Conservation (phyloP, 2,888 invertebrate genomes). For the Meandrusa payeni region DNA sequence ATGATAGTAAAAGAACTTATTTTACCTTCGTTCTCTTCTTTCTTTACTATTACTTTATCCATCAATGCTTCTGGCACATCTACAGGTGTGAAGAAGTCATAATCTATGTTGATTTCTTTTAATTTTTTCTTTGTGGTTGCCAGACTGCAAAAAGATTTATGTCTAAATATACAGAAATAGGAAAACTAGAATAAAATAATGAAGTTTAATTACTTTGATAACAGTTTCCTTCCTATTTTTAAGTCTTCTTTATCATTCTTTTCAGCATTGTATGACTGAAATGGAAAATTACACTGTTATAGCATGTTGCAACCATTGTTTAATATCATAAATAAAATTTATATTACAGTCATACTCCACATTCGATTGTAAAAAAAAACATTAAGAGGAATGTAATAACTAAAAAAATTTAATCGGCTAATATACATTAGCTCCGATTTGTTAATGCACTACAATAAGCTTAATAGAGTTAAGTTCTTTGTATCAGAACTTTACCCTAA, state of each 20-base stretch:
- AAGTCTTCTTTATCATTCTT: slow-evolving; percentile 57
- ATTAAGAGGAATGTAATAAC: no score
- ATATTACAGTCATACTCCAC: no score
- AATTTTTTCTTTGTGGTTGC: slow-evolving; percentile 69
- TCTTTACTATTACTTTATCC: slow-evolving; percentile 30
- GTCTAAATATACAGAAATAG: slow-evolving; percentile 5
- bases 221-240: slow-evolving; percentile 54
- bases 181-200: slow-evolving; percentile 14
- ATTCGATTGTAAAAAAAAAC: no score
- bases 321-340: no score
- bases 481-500: no score
- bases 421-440: no score
- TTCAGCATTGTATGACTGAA: slow-evolving; percentile 59
- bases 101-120: slow-evolving; percentile 71
- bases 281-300: slow-evolving; percentile 25
- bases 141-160: slow-evolving; percentile 48
- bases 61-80: slow-evolving; percentile 62
- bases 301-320: no score
- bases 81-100: slow-evolving; percentile 72
- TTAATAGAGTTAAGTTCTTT: no score
- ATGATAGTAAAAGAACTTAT: no score
- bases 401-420: no score
- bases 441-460: no score
- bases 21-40: slow-evolving; percentile 23
- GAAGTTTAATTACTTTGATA: slow-evolving; percentile 50